Percentiles rank a stretch among this genome's conserved stretches.
Conservation (phyloP, 1,140 invertebrate species). For the Drosophila arizonae region DNA sequence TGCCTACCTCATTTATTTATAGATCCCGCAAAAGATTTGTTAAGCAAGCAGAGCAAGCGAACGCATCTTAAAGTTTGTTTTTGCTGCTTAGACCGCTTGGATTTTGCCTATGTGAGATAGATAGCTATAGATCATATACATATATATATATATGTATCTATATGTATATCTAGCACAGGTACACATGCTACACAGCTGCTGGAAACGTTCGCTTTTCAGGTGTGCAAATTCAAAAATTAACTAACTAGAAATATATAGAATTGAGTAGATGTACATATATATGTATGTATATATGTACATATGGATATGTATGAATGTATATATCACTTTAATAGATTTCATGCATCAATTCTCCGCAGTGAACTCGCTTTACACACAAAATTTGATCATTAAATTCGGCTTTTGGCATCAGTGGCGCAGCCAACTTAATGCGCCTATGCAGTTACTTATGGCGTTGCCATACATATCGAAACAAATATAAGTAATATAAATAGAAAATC, state of each 20-base stretch:
- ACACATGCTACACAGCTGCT: conserved; percentile 58
- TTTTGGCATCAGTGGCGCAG: background rate
- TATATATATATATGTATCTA: conserved; percentile 1
- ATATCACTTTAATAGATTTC: too few species aligned
- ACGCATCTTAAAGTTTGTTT: conserved; percentile 38
- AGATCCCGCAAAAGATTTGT: conserved; percentile 42
- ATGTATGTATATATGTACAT: too few species aligned
- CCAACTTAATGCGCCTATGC: conserved; percentile 5
- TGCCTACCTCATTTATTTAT: conserved; percentile 66
- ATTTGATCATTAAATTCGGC: too few species aligned
- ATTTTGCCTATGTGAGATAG: conserved; percentile 10
- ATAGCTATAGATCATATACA: background rate
- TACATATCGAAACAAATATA: too few species aligned
- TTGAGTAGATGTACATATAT: background rate
- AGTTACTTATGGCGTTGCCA: background rate
- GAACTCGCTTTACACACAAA: too few species aligned
- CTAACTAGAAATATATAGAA: background rate
- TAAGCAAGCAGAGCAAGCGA: conserved; percentile 42
- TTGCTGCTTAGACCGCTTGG: background rate
- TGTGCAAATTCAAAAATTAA: background rate
- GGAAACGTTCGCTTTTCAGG: conserved; percentile 11
- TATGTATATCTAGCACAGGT: conserved; percentile 2
- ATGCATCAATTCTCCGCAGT: too few species aligned
- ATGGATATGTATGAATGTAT: too few species aligned
- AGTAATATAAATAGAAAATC: too few species aligned